phyloP scores from a whole-genome alignment of 2,113 vertebrate genomes.

The Dasypus novemcinctus region DNA sequence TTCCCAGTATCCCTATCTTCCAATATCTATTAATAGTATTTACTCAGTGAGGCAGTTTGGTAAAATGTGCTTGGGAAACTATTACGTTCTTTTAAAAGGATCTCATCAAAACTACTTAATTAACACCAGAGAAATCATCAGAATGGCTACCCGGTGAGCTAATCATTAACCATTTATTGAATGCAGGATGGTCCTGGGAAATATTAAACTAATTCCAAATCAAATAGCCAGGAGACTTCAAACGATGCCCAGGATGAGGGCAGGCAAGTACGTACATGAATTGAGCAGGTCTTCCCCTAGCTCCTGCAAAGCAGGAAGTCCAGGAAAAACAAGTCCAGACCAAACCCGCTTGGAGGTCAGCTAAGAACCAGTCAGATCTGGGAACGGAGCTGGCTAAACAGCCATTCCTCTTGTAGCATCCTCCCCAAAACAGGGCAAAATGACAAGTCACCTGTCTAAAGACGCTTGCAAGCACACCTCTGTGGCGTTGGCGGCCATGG shows the following conservation, averaged over 20 bases:
- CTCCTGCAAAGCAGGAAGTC: background rate
- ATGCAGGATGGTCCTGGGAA: background rate
- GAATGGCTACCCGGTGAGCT: background rate
- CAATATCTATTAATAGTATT: conserved; percentile 2
- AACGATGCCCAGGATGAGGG: background rate
- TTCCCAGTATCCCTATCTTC: background rate
- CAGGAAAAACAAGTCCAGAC: background rate
- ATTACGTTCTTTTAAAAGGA: background rate
- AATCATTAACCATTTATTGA: background rate
- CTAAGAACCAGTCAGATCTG: background rate
- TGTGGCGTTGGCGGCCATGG: background rate
- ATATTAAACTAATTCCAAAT: background rate
- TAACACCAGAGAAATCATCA: conserved; percentile 38
- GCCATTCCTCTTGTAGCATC: background rate
- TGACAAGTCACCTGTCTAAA: background rate
- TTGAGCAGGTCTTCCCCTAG: background rate
- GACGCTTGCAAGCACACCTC: background rate
- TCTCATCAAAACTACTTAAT: background rate
- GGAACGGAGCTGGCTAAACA: background rate
- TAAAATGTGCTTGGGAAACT: background rate
- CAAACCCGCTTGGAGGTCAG: background rate
- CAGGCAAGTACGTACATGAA: background rate
- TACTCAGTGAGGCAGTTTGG: background rate
- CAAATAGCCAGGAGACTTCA: background rate
- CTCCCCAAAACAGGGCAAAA: background rate